Percentiles rank a stretch among this genome's conserved stretches.
Evolutionary conservation across 2,888 invertebrate genomes (phyloP).

Genomic region (Microdon myrmicae): DNA sequence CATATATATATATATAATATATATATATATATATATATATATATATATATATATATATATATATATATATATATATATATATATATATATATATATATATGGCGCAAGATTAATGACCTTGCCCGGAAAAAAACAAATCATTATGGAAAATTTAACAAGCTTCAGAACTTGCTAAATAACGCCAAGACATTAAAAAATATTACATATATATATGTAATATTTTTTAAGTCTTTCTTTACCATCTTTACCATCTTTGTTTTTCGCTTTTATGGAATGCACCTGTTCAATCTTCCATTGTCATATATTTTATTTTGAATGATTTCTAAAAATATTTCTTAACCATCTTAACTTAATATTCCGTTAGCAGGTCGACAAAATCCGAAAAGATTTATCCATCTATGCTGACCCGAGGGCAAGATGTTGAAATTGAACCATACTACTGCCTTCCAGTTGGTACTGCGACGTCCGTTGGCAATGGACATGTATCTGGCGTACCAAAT

Average conservation of each 20-base stretch:
- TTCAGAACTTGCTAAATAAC: too few species aligned
- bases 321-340: conserved; percentile 7
- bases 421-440: conserved; percentile 87
- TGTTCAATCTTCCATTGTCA: neutral
- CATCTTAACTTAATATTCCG: too few species aligned
- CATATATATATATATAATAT: too few species aligned
- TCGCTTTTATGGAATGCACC: neutral
- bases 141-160: too few species aligned
- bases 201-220: too few species aligned
- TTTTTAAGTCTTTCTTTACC: conserved; percentile 54
- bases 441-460: conserved; percentile 79
- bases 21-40: too few species aligned
- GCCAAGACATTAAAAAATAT: too few species aligned
- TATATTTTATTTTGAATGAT: conserved; percentile 2
- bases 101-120: too few species aligned
- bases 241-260: conserved; percentile 6
- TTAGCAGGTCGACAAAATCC: conserved; percentile 88
- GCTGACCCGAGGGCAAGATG: conserved; percentile 83
- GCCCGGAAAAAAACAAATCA: too few species aligned
- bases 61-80: too few species aligned
- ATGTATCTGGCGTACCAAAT: conserved; percentile 35
- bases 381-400: conserved; percentile 94
- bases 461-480: conserved; percentile 61
- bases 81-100: too few species aligned
- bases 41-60: too few species aligned